phyloP scores from a whole-genome alignment of 2,113 vertebrate genomes.

The Cnemophilus loriae region DNA sequence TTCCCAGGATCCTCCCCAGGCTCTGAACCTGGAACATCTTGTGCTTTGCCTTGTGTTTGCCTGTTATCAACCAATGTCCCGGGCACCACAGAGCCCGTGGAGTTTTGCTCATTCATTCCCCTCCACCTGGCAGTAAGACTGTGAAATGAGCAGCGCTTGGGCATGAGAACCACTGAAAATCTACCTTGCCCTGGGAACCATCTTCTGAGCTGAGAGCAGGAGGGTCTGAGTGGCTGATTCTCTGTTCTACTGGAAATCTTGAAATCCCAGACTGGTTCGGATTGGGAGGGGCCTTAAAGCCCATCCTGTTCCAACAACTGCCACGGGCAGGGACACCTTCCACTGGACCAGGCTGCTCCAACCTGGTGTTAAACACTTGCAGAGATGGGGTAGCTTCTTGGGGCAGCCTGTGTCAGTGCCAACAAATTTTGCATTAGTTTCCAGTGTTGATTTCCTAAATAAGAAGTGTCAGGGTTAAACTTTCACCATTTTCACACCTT shows the following conservation, averaged over 20 bases:
- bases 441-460: not conserved
- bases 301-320: not conserved
- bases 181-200: not conserved
- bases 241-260: rapidly evolving
- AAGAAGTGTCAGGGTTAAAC: not conserved
- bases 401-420: not conserved
- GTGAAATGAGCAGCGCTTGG: not conserved
- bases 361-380: rapidly evolving
- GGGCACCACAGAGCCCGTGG: not conserved
- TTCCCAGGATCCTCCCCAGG: not conserved
- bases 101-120: not conserved
- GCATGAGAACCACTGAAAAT: not conserved
- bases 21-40: not conserved
- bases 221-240: too few relatives aligned
- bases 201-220: not conserved
- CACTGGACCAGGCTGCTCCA: not conserved
- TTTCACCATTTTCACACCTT: not conserved
- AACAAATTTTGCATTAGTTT: not conserved
- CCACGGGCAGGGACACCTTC: not conserved
- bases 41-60: not conserved
- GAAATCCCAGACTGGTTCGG: not conserved
- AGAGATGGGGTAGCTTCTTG: not conserved
- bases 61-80: rapidly evolving
- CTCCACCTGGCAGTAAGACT: rapidly evolving
- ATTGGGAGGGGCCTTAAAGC: not conserved